Evolutionary conservation across 2,113 vertebrate genomes (phyloP), one percentile per base, ranked within the genome.

Genomic region (Scopus umbretta): DNA sequence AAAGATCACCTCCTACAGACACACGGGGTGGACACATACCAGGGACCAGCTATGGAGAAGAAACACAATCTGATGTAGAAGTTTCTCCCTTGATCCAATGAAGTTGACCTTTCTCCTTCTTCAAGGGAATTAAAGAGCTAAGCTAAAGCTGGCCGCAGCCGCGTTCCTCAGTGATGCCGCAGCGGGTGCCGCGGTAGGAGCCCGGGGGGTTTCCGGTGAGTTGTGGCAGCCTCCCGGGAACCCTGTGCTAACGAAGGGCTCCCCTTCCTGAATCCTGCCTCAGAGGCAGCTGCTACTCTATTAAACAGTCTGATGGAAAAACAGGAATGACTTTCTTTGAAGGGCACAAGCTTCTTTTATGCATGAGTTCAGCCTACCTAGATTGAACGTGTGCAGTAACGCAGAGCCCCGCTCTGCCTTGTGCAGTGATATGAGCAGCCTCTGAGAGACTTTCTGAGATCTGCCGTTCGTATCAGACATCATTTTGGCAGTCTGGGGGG

Each of bases 291-390:
- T 58, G 73, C 84, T 45, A 5, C 91, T 67, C 58, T 29, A 10
- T 1, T 61, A 45, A 85, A 62, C 70, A 25, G 72, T 15, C 76
- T 84, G 93, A 52, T 38, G 83, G 76, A 91, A 88, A 50, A 88
- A 76, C n/a, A 73, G 71, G 62, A 92, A 90, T 89, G 91, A 95
- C 96, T 93, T 97, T 96, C 96, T 92, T 26, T 93, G 95, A 97
- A 97, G 96, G 97, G 40, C 97, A 97, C 79, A 11, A 47, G 91
- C 59, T 86, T 22, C 89, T 45, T 66, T 36, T 32, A 74, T 71
- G 95, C 80, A 81, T 82, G 94, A 96, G 85, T 38, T 92, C 91
- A 92, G 87, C 84, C 84, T 32, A 45, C 58, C 84, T 49, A 62
- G 83, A 20, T 10, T n/a, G 88, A 67, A 72, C 2, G 36, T 38